Percentiles rank a stretch among this genome's conserved stretches.
These are phyloP conservation scores for Coptotermes formosanus DNA, from an alignment of 1,140 invertebrate species.

Conservation along the genomic window DNA sequence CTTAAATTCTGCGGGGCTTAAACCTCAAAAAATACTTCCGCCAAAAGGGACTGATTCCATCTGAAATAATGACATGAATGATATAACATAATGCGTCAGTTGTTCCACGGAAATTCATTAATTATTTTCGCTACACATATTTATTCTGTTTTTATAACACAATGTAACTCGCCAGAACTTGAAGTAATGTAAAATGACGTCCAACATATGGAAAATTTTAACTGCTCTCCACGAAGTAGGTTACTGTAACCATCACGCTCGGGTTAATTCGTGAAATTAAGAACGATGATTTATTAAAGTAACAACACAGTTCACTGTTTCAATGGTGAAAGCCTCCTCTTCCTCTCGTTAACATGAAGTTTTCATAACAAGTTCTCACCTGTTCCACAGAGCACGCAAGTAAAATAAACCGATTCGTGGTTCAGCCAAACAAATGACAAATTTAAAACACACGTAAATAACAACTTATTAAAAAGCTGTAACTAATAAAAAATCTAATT, in stretches of 20 bases:
- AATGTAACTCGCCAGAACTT: too few species aligned
- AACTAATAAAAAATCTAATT: not conserved
- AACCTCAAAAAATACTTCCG: not conserved
- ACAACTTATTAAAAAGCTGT: not conserved
- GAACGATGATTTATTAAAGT: not conserved
- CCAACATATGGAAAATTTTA: not conserved
- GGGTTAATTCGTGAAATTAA: not conserved
- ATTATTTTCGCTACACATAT: too few species aligned
- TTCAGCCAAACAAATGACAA: not conserved
- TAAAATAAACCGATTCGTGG: too few species aligned
- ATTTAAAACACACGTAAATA: not conserved
- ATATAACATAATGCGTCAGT: not conserved
- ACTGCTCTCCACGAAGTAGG: not conserved
- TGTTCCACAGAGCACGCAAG: too few species aligned
- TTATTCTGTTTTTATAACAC: too few species aligned
- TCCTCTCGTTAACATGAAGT: too few species aligned
- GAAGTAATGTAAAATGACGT: not conserved
- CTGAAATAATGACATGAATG: not conserved
- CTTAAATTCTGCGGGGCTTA: not conserved
- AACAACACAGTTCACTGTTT: not conserved
- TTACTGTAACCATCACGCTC: not conserved
- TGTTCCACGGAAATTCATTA: too few species aligned
- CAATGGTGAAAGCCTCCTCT: not conserved
- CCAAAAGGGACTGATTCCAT: not conserved
- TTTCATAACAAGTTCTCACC: too few species aligned